Percentiles rank a stretch among this genome's conserved stretches.
phyloP scores from a whole-genome alignment of 2,888 invertebrate species.

The Phyllotreta cruciferae region DNA sequence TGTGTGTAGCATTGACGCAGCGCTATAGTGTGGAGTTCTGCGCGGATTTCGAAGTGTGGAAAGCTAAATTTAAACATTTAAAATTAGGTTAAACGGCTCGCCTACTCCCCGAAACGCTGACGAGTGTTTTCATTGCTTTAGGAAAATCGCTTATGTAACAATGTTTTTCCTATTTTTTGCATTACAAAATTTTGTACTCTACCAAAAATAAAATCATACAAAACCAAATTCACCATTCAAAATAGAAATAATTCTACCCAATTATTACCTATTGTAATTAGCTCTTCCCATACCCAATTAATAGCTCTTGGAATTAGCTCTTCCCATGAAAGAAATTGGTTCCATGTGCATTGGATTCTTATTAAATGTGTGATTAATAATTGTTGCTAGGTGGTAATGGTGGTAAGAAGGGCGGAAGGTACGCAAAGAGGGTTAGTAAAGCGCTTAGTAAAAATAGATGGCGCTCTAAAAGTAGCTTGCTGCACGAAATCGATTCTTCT shows the following conservation, averaged over 20 bases:
- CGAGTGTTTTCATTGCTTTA: slow-evolving; percentile 12
- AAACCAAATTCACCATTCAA: too few relatives aligned
- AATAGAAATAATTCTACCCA: too few relatives aligned
- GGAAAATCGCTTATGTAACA: background rate
- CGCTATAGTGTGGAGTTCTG: slow-evolving; percentile 22
- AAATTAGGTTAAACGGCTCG: slow-evolving; percentile 43
- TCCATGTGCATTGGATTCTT: too few relatives aligned
- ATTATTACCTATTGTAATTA: too few relatives aligned
- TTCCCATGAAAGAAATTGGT: too few relatives aligned
- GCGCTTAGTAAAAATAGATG: slow-evolving; percentile 55
- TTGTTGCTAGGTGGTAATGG: slow-evolving; percentile 14
- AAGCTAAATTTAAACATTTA: slow-evolving; percentile 46
- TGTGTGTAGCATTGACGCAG: slow-evolving; percentile 30
- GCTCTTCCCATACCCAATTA: too few relatives aligned
- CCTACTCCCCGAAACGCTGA: slow-evolving; percentile 3
- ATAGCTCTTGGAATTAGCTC: too few relatives aligned
- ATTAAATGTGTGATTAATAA: too few relatives aligned
- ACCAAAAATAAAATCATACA: too few relatives aligned
- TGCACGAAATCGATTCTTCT: slow-evolving; percentile 71
- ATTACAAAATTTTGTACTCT: background rate
- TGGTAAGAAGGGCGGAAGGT: slow-evolving; percentile 49
- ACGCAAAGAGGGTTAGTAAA: slow-evolving; percentile 55
- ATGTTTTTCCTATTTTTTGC: background rate
- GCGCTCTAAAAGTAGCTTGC: slow-evolving; percentile 57
- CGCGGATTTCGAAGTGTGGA: slow-evolving; percentile 23